Base-by-base conservation (phyloP, 2,888 invertebrate species). In the Bellardia pandia region DNA sequence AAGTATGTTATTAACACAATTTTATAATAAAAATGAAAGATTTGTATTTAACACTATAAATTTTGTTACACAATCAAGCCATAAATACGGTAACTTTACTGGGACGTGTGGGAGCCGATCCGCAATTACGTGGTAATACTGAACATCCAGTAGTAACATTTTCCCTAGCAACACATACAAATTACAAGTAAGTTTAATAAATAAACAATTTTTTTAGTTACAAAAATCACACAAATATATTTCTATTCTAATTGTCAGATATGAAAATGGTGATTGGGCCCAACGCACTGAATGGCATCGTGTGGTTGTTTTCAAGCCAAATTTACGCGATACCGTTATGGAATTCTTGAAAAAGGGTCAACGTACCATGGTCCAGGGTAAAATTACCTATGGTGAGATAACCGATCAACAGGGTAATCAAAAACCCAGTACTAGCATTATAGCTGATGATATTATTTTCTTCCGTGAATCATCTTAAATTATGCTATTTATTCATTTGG, bases 231-330 rank as follows among this genome's bases (percentile, higher is more conserved):
- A 23, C 23, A 11, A 68, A 16, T 45, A 16, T 45, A 3, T 2
- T 11, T 13, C 23, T 64, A 58, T 13, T 60, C 33, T 7, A 14
- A 45, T 42, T 48, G 40, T 48, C 2, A 92, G 92, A 91, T 96
- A 96, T 93, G 96, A 96, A 90, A 94, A 95, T 92, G 98, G 97
- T 6, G 97, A 98, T 89, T 95, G 96, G 91, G 94, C 96, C 75
- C 98, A 98, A 92, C 96, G 97, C 90, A 98, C 98, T 9, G 98
- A 98, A 90, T 98, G 98, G 98, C 98, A 98, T 93, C 95, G 97
- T 90, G 94, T 98, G 71, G 96, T 97, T 90, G 96, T 98, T 8
- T 98, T 98, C 92, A 97, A 96, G 91, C 98, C 98, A 3, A 95
- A 95, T 78, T 94, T 99, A 2, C 94, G 98, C 56, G 97, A 98